These are phyloP conservation scores for Drosophila algonquin DNA, from an alignment of 2,888 invertebrate species.

Conservation along the genomic window DNA sequence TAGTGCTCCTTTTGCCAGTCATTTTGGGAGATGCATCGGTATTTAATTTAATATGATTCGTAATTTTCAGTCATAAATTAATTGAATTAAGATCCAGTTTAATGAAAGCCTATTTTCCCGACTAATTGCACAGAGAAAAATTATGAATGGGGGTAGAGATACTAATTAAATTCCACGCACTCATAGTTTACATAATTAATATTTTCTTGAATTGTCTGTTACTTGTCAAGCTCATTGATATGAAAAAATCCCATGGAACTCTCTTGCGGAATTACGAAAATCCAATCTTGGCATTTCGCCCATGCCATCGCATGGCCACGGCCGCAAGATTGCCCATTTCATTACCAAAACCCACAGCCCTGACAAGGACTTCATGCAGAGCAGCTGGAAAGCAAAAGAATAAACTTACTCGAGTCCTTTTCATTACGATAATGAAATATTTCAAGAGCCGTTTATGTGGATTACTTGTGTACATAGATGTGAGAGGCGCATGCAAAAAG, in stretches of 20 bases:
- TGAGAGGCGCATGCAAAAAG: conserved; percentile 70
- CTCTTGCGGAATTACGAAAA: not conserved
- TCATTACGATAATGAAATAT: conserved; percentile 78
- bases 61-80: conserved; percentile 52
- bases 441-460: conserved; percentile 78
- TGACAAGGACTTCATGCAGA: conserved; percentile 45
- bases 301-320: too few species aligned
- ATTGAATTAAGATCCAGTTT: conserved; percentile 51
- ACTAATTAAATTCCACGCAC: not conserved
- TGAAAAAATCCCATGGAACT: not conserved
- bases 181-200: not conserved
- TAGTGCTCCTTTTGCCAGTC: conserved; percentile 14
- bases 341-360: conserved; percentile 58
- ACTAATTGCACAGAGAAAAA: conserved; percentile 40
- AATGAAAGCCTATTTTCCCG: conserved; percentile 14
- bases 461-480: conserved; percentile 74
- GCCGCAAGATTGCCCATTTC: conserved; percentile 45
- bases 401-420: conserved; percentile 62
- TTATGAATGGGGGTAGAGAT: not conserved
- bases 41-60: conserved; percentile 62
- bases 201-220: conserved; percentile 26
- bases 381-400: conserved; percentile 16
- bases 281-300: too few species aligned
- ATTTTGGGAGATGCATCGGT: conserved; percentile 49
- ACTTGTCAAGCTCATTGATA: conserved; percentile 45